Percentiles rank a stretch among this genome's conserved stretches.
Evolutionary conservation across 2,797 vertebrate genomes (phyloP).

Genomic region (Pseudomugil gertrudae): DNA sequence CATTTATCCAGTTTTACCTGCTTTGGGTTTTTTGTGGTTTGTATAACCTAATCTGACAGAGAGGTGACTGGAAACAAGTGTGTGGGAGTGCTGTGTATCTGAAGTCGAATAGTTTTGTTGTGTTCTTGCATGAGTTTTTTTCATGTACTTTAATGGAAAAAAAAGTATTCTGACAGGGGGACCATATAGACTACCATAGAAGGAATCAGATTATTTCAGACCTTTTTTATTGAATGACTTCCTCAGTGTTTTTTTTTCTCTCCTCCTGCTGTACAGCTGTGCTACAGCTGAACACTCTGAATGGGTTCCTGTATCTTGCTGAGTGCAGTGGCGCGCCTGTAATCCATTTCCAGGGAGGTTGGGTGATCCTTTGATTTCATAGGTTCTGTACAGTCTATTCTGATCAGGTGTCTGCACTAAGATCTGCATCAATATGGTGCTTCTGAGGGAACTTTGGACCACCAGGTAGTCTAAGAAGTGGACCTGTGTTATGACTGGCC

Average conservation of each 20-base stretch:
- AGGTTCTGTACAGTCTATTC: not conserved
- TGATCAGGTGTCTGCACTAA: slow-evolving; percentile 61
- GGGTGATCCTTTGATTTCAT: slow-evolving; percentile 6
- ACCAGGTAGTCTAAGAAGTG: slow-evolving; percentile 77
- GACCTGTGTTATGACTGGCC: too few species aligned
- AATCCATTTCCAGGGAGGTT: slow-evolving; percentile 4
- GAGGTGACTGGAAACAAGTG: not conserved
- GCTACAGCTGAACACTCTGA: too few species aligned
- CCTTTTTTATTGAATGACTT: too few species aligned
- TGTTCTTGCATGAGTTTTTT: too few species aligned
- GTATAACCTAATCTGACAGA: not conserved
- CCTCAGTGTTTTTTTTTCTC: too few species aligned
- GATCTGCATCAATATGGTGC: slow-evolving; percentile 70
- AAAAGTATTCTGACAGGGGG: not conserved
- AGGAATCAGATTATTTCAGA: too few species aligned
- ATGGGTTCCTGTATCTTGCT: accelerated
- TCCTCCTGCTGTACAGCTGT: too few species aligned
- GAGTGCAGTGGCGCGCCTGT: slow-evolving; percentile 9
- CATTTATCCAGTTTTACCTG: not conserved
- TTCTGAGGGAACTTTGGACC: slow-evolving; percentile 66
- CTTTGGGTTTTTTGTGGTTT: not conserved
- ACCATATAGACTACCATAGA: too few species aligned
- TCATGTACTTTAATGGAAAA: too few species aligned
- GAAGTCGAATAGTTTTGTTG: accelerated
- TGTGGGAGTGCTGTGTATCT: not conserved